Base-by-base conservation (phyloP, 2,888 invertebrate genomes). In the Sarcophaga variegata region DNA sequence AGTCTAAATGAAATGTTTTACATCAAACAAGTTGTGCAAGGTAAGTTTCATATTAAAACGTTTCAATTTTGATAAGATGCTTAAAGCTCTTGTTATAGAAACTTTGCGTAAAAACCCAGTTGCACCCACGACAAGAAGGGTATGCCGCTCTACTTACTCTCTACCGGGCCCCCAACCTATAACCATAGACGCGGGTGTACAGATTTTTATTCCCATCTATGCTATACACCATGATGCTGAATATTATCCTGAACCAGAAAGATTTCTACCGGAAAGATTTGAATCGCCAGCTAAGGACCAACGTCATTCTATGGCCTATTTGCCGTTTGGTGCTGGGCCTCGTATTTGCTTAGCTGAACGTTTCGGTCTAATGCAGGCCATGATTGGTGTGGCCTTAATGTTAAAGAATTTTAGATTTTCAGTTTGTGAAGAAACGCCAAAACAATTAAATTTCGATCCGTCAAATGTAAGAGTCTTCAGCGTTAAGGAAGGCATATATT, bases 71-170 rank as follows among this genome's bases (percentile, higher is more conserved):
- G 14, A 20, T 63, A 14, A 49, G 10, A 60, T 45, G 22, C 54
- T 25, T 22, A 47, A n/a, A 45, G 20, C 22, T 17, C 54, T 12
- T 72, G n/a, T 45, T 64, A 12, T 63, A 94, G 95, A 94, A 92
- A 94, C 94, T 11, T 93, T 94, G 92, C 92, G 95, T 60, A 94
- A 94, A 90, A 93, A 95, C 88, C 94, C 95, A 20, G 94, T 95
- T 2, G 92, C 94, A 91, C 92, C 94, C 1, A 91, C 93, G 1
- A 88, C 94, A 71, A 94, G 94, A 89, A 92, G 95, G 71, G 91
- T 93, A 78, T 94, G 94, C 81, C 94, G 93, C 74, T 93, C 93
- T 83, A 92, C 94, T 64, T 94, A 94, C 89, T 93, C 94, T 64
- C 94, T 94, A 89, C 92, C 90, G 80, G 87, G 94, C 45, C 94